A percentile compares a stretch with the other conserved stretches of the same genome.
Evolutionary conservation across 2,113 vertebrate species (phyloP).

Genomic region (Sitta europaea): DNA sequence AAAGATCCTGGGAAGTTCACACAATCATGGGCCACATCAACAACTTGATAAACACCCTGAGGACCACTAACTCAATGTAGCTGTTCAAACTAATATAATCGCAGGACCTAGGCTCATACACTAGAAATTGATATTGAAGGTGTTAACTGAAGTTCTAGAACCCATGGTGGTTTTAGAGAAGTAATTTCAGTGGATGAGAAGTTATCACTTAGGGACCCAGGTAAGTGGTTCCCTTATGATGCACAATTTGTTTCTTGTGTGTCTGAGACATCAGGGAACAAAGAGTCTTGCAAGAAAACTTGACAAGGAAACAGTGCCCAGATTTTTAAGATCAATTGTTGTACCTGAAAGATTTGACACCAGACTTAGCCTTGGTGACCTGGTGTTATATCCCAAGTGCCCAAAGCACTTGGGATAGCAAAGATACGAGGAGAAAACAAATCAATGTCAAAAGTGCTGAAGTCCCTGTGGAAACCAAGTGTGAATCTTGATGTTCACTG

Average conservation of each 20-base stretch:
- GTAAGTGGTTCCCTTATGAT: not conserved
- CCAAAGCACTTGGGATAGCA: not conserved
- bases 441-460: not conserved
- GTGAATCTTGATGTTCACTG: not conserved
- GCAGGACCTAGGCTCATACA: not conserved
- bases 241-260: not conserved
- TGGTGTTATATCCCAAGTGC: not conserved
- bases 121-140: not conserved
- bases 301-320: not conserved
- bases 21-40: not conserved
- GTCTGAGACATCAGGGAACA: not conserved
- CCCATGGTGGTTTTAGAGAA: not conserved
- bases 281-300: not conserved
- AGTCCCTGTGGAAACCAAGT: not conserved
- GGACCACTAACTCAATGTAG: not conserved
- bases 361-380: not conserved
- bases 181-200: not conserved
- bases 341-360: not conserved
- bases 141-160: not conserved
- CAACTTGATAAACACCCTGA: not conserved
- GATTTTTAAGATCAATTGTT: not conserved
- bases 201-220: not conserved
- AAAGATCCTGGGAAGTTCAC: not conserved
- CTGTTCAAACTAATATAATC: not conserved
- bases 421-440: not conserved